Conservation (phyloP, 2,888 invertebrate species). For the Scrobipalpa atriplicella region DNA sequence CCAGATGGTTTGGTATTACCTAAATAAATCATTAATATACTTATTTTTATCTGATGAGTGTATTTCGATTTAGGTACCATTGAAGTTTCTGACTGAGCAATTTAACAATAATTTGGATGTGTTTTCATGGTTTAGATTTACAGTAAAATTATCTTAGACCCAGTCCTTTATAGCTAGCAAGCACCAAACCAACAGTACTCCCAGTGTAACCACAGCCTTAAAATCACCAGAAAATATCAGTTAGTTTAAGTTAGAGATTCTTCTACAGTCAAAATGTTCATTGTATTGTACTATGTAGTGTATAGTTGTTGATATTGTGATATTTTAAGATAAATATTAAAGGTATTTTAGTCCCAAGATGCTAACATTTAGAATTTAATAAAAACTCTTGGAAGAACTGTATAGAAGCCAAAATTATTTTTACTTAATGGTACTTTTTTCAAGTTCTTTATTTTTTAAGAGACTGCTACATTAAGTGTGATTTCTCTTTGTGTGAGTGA, state of each 20-base stretch:
- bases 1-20: background rate
- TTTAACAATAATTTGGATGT: too few species aligned
- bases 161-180: background rate
- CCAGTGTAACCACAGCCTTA: constrained; percentile 20
- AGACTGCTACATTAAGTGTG: too few species aligned
- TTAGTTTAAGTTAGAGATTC: constrained; percentile 33
- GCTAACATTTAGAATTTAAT: constrained; percentile 51
- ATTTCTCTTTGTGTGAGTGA: too few species aligned
- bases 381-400: constrained; percentile 18
- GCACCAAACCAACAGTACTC: background rate
- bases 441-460: too few species aligned
- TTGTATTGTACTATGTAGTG: constrained; percentile 48
- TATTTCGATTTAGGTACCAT: too few species aligned
- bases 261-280: constrained; percentile 39
- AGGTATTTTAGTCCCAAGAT: constrained; percentile 55
- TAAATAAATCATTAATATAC: too few species aligned
- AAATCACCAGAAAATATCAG: constrained; percentile 24
- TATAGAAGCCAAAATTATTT: background rate
- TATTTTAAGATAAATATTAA: constrained; percentile 70
- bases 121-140: too few species aligned
- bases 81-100: too few species aligned
- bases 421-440: too few species aligned
- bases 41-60: too few species aligned
- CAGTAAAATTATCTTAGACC: too few species aligned
- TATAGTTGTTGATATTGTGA: constrained; percentile 77